phyloP scores from a whole-genome alignment of 2,797 vertebrate genomes.

The Antennarius maculatus region DNA sequence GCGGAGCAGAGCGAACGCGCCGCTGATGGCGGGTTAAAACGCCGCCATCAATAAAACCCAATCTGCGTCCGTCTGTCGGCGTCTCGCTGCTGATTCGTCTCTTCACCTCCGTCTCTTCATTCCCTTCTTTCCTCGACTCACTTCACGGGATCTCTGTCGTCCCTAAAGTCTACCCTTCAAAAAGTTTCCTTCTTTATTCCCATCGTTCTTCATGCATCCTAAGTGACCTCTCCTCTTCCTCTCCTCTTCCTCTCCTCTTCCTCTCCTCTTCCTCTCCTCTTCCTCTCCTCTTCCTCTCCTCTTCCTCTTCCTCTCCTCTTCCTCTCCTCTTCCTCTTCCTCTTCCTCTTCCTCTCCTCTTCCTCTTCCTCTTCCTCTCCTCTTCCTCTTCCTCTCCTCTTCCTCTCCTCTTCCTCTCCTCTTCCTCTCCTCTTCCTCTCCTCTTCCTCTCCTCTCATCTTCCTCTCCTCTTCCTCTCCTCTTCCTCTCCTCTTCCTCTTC shows the following conservation, averaged over 20 bases:
- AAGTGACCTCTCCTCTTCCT: background rate
- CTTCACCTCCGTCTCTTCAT: constrained; percentile 21
- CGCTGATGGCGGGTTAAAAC: constrained; percentile 24
- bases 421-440: no score
- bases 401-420: no score
- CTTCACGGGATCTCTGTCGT: constrained; percentile 4
- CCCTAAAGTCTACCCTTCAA: no score
- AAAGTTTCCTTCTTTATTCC: background rate
- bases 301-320: no score
- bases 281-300: no score
- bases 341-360: no score
- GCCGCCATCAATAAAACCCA: constrained; percentile 57
- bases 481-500: background rate
- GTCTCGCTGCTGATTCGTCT: constrained; percentile 36
- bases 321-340: no score
- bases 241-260: background rate
- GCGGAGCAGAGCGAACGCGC: constrained; percentile 25
- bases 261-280: no score
- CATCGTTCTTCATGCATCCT: background rate
- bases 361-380: background rate
- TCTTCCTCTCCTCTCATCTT: no score
- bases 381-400: background rate
- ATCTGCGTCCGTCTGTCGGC: constrained; percentile 40
- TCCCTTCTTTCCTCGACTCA: constrained; percentile 6
- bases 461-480: background rate